Evolutionary conservation across 2,113 vertebrate species (phyloP).

Genomic region (Glaucomys volans): DNA sequence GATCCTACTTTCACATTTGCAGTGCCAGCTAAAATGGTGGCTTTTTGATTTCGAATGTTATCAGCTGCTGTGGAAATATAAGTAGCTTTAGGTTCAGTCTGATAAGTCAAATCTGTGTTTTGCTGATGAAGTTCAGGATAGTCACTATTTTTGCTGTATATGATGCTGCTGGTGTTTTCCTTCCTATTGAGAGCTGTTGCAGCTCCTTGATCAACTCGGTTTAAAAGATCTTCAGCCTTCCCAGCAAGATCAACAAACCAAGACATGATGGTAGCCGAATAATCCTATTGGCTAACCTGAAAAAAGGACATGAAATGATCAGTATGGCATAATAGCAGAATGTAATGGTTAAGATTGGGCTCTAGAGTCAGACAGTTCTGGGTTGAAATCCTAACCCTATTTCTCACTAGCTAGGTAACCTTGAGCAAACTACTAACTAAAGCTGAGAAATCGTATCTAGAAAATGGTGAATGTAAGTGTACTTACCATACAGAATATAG

Average conservation of each 20-base stretch:
- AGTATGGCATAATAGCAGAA: neutral
- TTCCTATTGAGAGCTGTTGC: conserved; percentile 93
- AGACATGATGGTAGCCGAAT: conserved; percentile 90
- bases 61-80: conserved; percentile 94
- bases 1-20: conserved; percentile 87
- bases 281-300: conserved; percentile 53
- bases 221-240: conserved; percentile 96
- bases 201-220: conserved; percentile 97
- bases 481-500: neutral
- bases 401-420: neutral
- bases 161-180: conserved; percentile 73
- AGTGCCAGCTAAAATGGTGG: conserved; percentile 90
- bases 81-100: conserved; percentile 83
- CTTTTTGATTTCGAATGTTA: conserved; percentile 93
- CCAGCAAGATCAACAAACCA: conserved; percentile 97
- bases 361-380: neutral
- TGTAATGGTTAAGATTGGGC: neutral
- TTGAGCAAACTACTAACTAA: neutral
- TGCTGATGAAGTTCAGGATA: conserved; percentile 81
- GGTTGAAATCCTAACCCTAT: neutral
- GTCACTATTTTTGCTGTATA: conserved; percentile 79
- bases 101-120: conserved; percentile 80
- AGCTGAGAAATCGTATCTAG: neutral
- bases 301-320: neutral
- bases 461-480: neutral